Base-by-base conservation (phyloP, 1,140 invertebrate genomes). In the Drosophila cardini region DNA sequence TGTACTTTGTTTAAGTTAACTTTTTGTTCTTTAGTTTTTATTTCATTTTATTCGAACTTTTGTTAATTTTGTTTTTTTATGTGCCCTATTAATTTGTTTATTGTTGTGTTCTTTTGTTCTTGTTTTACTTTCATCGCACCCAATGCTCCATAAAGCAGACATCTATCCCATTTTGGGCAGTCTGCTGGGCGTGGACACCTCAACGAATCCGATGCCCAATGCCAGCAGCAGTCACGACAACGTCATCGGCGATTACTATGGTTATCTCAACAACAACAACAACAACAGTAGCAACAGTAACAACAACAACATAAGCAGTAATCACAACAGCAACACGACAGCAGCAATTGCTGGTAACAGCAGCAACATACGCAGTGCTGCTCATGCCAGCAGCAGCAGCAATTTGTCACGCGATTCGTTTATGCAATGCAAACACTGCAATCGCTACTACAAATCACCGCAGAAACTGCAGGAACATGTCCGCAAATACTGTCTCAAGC, bases 161-260 rank as follows among this genome's bases (percentile, higher is more conserved):
- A 91, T 91, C 67, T 91, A 91, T 61, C 90, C 90, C 43, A 91
- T 91, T 40, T 68, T 91, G 74, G 90, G 90, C 63, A 91, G 90
- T 71, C 75, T 91, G n/a, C 61, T 91, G 69, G 90, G 90, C 55
- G 90, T 91, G 78, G 90, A 91, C 43, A 91, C 90, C 5, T 87
- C 83, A 36, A 77, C 67, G 38, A 67, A 45, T 72, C 48, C 68
- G 21, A 60, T 26, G 21, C 21, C 21, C 21, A 26, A 71, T 70
- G 52, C 56, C 52, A 67, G 73, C 62, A 70, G 63, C 64, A 64
- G 58, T 11, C 63, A 72, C 16, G 79, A 86, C 18, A 11, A 32
- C 2, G 26, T 45, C 36, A 43, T 71, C 48, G 60, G 67, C 53
- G 87, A 90, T 32, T 85, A 83, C 56, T 90, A 90, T 43, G 80